Base-by-base conservation (phyloP, 1,140 invertebrate genomes). In the Leptoteleia sp. region DNA sequence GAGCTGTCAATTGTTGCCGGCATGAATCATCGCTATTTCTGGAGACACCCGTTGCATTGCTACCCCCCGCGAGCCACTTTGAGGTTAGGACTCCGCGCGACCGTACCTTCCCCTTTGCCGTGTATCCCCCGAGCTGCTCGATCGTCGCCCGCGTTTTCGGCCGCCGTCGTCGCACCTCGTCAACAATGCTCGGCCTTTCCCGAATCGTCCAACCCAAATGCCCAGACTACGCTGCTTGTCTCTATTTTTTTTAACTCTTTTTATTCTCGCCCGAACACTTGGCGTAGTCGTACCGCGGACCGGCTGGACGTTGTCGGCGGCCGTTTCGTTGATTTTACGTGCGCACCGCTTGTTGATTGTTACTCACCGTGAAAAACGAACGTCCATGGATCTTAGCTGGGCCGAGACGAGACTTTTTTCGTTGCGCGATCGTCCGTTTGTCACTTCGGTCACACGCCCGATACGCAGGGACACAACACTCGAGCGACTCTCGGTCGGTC, bases 11-110 rank as follows among this genome's bases (percentile, higher is more conserved):
- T 81, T 71, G 61, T 55, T 62, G 45, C 40, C 79, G 79, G 76
- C 59, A 68, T 84, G 84, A 85, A 82, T 85, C 83, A 84, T 72
- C 73, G 79, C 81, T 85, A 85, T 84, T 83, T 84, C 76, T 78
- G 78, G 83, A 83, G 81, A 80, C 79, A 82, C 82, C 80, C 83
- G 81, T 81, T 82, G 76, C 68, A 76, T 79, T 27, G 31, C 71
- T 43, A 40, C 37, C 55, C 48, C 55, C 47, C 22, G 50, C 54
- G 47, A 19, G 7, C 33, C n/a, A 45, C 67, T 84, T 83, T 82
- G 82, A 85, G 84, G 84, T 85, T 85, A 85, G 68, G 52, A 54
- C 77, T 62, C n/a, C 40, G 29, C 19, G 17, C 40, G n/a, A 4
- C 75, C 71, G 79, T 29, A 1, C 6, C 27, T 29, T 7, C 3